Conservation (phyloP, 1,140 invertebrate species). For the Macrotrachela quadricornifera region DNA sequence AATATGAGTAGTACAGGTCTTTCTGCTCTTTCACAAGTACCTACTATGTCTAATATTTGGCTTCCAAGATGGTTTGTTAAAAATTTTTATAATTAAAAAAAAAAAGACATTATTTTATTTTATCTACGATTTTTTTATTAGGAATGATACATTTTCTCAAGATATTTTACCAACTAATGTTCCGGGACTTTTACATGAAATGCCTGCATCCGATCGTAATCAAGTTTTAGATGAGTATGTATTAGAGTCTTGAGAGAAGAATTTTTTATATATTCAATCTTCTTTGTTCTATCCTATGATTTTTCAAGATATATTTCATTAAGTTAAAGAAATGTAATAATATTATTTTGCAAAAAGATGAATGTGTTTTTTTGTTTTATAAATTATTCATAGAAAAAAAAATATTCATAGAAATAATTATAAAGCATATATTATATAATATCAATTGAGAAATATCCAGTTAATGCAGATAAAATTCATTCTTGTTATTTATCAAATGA, state of each 20-base stretch:
- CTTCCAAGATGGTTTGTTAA: constrained; percentile 23
- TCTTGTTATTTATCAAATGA: too few relatives aligned
- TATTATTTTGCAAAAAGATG: too few relatives aligned
- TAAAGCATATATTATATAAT: too few relatives aligned
- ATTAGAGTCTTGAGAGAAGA: not conserved
- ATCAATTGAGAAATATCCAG: too few relatives aligned
- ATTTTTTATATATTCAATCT: not conserved
- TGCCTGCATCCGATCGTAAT: not conserved
- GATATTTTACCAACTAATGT: not conserved
- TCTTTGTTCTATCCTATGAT: too few relatives aligned
- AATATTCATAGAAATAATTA: too few relatives aligned
- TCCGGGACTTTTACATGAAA: not conserved
- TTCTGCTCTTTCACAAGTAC: constrained; percentile 21
- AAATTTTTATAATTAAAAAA: too few relatives aligned
- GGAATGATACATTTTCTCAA: not conserved
- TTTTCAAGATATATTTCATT: too few relatives aligned
- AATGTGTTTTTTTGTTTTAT: too few relatives aligned
- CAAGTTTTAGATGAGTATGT: not conserved
- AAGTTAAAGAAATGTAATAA: too few relatives aligned
- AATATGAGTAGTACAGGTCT: constrained; percentile 28
- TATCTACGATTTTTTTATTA: not conserved
- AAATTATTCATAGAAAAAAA: too few relatives aligned
- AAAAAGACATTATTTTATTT: not conserved
- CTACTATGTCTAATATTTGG: constrained; percentile 27
- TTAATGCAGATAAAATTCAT: too few relatives aligned